Evolutionary conservation across 1,140 invertebrate species (phyloP).

Genomic region (Pemphigus obesinymphae): DNA sequence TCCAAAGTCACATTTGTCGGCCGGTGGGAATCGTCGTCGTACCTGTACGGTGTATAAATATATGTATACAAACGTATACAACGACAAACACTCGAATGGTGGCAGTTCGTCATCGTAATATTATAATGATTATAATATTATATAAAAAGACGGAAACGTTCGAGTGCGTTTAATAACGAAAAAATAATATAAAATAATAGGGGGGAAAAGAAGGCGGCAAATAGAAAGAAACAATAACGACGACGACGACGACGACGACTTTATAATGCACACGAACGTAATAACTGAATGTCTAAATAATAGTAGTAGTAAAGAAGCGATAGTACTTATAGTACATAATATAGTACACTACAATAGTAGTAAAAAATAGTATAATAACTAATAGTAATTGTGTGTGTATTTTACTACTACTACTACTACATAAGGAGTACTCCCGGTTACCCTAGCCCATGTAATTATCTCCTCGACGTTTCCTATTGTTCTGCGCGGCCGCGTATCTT

Average conservation of each 20-base stretch:
- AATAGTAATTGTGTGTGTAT: not conserved
- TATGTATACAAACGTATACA: not conserved
- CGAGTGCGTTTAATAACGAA: constrained; percentile 4
- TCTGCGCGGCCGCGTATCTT: not conserved
- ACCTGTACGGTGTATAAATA: not conserved
- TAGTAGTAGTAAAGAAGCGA: not conserved
- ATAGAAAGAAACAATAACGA: not conserved
- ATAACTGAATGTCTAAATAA: not conserved
- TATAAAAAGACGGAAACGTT: constrained; percentile 22
- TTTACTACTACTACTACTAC: not conserved
- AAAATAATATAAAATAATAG: not conserved
- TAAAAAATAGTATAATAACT: not conserved
- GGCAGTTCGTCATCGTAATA: not conserved
- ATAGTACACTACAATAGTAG: not conserved
- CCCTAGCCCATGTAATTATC: constrained; percentile 28
- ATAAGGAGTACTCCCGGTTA: not conserved
- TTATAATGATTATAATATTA: no score
- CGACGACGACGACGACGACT: not conserved
- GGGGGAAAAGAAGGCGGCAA: not conserved
- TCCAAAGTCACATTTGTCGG: not conserved
- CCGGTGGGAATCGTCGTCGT: not conserved
- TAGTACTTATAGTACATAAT: not conserved
- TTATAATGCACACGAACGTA: not conserved
- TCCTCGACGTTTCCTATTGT: constrained; percentile 11
- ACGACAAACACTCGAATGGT: not conserved